Percentiles rank a stretch among this genome's conserved stretches.
These are phyloP conservation scores for Lepilemur septentrionalis DNA, from an alignment of 2,797 vertebrate species.

Conservation along the genomic window DNA sequence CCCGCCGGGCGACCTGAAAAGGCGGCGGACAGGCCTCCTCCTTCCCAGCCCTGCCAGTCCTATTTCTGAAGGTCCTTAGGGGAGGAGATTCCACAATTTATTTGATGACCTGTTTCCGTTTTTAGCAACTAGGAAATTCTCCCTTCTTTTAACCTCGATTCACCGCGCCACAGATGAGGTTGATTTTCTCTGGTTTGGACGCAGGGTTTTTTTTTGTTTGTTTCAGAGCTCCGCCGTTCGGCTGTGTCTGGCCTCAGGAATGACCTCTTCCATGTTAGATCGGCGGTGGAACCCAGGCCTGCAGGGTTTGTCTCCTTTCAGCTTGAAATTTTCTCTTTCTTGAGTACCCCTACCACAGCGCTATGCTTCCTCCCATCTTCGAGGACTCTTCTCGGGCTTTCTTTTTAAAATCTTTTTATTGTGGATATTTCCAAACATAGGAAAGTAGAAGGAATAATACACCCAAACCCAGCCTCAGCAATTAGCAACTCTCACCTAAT, in stretches of 20 bases:
- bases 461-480: neutral
- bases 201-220: neutral
- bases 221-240: neutral
- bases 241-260: neutral
- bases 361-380: neutral
- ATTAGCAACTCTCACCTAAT: neutral
- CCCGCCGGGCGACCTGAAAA: constrained; percentile 16
- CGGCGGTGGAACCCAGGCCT: neutral
- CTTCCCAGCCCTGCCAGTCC: neutral
- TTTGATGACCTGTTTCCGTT: constrained; percentile 69
- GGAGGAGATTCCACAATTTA: constrained; percentile 65
- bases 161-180: neutral
- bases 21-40: neutral
- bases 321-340: neutral
- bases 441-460: neutral
- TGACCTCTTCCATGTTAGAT: neutral
- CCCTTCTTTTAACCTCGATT: constrained; percentile 62
- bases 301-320: neutral
- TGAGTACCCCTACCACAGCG: neutral
- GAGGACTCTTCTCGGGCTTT: neutral
- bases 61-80: constrained; percentile 52
- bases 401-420: neutral
- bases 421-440: neutral
- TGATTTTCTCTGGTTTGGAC: neutral
- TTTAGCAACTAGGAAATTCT: constrained; percentile 63